Percentiles rank a stretch among this genome's conserved stretches.
Evolutionary conservation across 2,888 invertebrate genomes (phyloP).

Genomic region (Acanthosepion esculentum): DNA sequence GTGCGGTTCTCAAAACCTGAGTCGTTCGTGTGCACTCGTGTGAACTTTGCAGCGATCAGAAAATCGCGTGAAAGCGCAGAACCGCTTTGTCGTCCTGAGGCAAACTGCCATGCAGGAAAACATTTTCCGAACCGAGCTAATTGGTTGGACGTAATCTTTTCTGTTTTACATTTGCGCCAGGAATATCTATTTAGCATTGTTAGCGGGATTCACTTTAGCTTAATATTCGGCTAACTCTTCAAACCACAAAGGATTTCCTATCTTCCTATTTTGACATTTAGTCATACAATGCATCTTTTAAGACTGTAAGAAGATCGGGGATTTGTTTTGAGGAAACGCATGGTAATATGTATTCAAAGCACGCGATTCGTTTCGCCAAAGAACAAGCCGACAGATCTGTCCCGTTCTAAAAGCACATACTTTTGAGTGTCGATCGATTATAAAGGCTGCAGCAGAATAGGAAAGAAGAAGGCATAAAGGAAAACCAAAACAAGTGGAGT

Average conservation of each 20-base stretch:
- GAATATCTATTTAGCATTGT: not conserved
- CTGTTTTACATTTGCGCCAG: not conserved
- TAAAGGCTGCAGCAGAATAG: no score
- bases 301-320: no score
- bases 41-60: not conserved
- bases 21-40: not conserved
- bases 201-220: not conserved
- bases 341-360: no score
- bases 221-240: not conserved
- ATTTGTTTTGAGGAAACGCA: no score
- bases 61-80: not conserved
- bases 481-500: no score
- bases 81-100: not conserved
- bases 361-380: no score
- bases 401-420: no score
- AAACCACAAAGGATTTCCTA: not conserved
- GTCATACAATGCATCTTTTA: no score
- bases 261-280: no score
- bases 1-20: not conserved
- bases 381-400: no score
- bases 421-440: no score
- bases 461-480: no score
- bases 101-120: not conserved
- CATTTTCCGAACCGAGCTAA: not conserved
- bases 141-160: not conserved